Percentiles rank a stretch among this genome's conserved stretches.
These are phyloP conservation scores for Pseudorectes ferrugineus DNA, from an alignment of 2,113 vertebrate species.

Conservation along the genomic window DNA sequence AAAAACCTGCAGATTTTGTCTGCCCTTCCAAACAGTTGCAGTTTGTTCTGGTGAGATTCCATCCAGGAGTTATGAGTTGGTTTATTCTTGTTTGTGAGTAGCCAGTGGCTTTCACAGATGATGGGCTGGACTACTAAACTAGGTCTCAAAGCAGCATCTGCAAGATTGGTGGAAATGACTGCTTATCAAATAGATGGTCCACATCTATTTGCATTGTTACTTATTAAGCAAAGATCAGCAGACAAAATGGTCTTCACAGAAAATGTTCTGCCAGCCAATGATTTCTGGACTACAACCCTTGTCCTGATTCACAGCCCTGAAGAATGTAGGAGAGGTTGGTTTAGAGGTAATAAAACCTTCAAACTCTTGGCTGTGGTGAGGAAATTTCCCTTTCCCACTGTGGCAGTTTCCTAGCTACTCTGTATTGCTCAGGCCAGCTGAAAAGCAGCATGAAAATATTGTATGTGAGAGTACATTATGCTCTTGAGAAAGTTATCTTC, in stretches of 20 bases:
- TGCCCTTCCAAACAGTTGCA: neutral
- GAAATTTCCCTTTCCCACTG: slow-evolving; percentile 8
- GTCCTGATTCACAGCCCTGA: neutral
- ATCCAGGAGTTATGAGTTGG: neutral
- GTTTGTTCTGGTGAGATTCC: neutral
- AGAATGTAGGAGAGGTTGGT: neutral
- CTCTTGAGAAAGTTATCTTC: slow-evolving; percentile 2
- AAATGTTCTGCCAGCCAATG: neutral
- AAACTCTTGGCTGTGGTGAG: neutral
- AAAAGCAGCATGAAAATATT: neutral
- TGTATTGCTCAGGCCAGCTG: neutral
- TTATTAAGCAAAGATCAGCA: neutral
- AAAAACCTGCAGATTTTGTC: neutral
- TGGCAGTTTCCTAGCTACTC: neutral
- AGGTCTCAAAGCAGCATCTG: neutral
- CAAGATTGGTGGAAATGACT: neutral
- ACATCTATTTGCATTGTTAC: neutral
- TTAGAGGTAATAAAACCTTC: slow-evolving; percentile 4
- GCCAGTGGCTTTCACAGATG: neutral
- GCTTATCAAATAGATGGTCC: neutral
- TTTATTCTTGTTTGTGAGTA: neutral
- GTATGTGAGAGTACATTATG: neutral
- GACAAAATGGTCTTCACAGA: neutral
- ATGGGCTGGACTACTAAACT: neutral
- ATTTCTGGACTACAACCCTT: neutral